Evolutionary conservation across 2,113 vertebrate species (phyloP).

Genomic region (Phrynocephalus versicolor): DNA sequence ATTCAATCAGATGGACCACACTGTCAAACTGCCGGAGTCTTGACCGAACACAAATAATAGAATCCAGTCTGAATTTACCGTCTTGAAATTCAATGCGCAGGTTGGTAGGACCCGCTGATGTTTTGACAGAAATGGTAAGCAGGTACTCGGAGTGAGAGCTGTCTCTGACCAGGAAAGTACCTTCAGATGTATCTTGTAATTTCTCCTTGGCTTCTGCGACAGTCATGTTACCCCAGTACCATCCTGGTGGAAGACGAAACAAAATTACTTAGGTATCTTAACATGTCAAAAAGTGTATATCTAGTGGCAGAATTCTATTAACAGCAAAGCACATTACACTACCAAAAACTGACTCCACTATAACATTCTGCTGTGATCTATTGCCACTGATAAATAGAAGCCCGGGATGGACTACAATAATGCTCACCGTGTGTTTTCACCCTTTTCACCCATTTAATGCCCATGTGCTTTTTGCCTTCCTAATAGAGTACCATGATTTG

Average conservation of each 20-base stretch:
- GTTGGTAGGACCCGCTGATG: conserved; percentile 93
- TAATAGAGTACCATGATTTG: background rate
- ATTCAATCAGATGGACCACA: conserved; percentile 93
- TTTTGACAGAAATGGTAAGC: conserved; percentile 95
- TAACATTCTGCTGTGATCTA: background rate
- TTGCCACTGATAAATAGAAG: background rate
- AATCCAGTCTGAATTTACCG: conserved; percentile 96
- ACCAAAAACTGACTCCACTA: background rate
- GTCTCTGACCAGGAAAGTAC: conserved; percentile 93
- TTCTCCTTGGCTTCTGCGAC: conserved; percentile 93
- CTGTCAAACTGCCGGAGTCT: conserved; percentile 94
- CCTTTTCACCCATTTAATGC: background rate
- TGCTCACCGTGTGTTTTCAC: background rate
- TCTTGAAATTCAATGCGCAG: conserved; percentile 92
- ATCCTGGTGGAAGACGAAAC: conserved; percentile 78
- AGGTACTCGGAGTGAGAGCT: conserved; percentile 94
- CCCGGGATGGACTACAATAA: too few relatives aligned
- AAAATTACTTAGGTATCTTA: conserved; percentile 1
- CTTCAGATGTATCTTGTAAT: conserved; percentile 88
- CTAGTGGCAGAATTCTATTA: background rate
- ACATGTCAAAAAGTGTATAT: conserved; percentile 13
- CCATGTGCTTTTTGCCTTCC: background rate
- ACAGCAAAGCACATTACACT: background rate
- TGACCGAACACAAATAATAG: conserved; percentile 90
- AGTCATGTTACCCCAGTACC: conserved; percentile 96